A percentile compares a stretch with the other conserved stretches of the same genome.
phyloP scores from a whole-genome alignment of 2,113 vertebrate species.

The Hipposideros armiger region DNA sequence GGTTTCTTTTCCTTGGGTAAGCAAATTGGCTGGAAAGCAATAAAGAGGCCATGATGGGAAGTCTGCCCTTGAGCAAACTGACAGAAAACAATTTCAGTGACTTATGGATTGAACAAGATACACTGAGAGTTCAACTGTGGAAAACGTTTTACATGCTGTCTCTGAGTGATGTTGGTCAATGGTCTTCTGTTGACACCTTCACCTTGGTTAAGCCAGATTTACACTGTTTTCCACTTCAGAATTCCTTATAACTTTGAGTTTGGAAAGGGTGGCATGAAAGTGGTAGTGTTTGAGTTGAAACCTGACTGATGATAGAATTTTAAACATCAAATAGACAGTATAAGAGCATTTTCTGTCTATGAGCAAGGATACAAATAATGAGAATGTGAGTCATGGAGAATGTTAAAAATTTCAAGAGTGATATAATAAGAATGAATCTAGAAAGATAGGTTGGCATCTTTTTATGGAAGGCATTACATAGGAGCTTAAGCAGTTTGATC shows the following conservation, averaged over 20 bases:
- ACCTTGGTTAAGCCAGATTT: neutral
- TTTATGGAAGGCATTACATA: neutral
- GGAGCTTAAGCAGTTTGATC: neutral
- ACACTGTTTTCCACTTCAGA: neutral
- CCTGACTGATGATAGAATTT: neutral
- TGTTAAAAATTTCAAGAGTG: neutral
- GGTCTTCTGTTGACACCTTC: neutral
- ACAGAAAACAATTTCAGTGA: constrained; percentile 52
- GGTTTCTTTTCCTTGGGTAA: neutral
- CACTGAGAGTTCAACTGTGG: neutral
- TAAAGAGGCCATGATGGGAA: neutral
- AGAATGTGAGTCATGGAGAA: neutral
- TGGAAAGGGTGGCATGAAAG: neutral
- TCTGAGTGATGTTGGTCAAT: constrained; percentile 35
- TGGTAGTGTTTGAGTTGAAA: neutral
- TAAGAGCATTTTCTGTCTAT: neutral
- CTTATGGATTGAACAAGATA: constrained; percentile 32
- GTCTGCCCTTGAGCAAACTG: neutral
- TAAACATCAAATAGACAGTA: neutral
- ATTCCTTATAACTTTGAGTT: neutral
- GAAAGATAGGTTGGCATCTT: neutral
- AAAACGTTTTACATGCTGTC: constrained; percentile 14
- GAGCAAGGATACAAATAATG: neutral
- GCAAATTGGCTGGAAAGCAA: neutral
- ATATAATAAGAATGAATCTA: neutral